A percentile compares a stretch with the other conserved stretches of the same genome.
phyloP scores from a whole-genome alignment of 2,113 vertebrate genomes.

The Gymnocephalus cernua region DNA sequence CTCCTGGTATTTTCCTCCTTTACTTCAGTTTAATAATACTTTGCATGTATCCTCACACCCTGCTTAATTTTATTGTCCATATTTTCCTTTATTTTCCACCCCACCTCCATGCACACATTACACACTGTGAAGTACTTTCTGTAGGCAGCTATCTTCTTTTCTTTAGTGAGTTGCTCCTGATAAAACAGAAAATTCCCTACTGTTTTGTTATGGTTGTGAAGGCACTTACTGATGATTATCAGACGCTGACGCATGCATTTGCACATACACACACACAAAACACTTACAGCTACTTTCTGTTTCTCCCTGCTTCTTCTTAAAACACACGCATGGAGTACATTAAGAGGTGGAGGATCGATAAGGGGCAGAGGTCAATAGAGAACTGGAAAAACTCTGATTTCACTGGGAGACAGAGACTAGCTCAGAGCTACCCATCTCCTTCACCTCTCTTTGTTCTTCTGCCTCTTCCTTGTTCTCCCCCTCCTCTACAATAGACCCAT shows the following conservation, averaged over 20 bases:
- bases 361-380: conserved; percentile 65
- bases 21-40: conserved; percentile 29
- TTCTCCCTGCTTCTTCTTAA: too few species aligned
- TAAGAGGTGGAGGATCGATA: conserved; percentile 63
- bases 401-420: conserved; percentile 29
- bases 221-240: conserved; percentile 50
- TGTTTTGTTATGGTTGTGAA: conserved; percentile 38
- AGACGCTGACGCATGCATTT: conserved; percentile 5
- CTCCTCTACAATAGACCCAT: conserved; percentile 48
- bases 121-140: conserved; percentile 27
- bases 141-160: conserved; percentile 12
- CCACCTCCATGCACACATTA: background rate
- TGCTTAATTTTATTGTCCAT: conserved; percentile 17
- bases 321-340: conserved; percentile 42
- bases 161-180: conserved; percentile 27
- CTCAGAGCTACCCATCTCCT: conserved; percentile 28
- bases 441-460: conserved; percentile 32
- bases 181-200: conserved; percentile 47
- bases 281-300: too few species aligned
- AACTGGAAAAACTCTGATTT: conserved; percentile 64
- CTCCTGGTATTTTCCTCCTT: conserved; percentile 27
- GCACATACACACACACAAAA: conserved; percentile 20
- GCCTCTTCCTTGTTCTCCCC: conserved; percentile 36
- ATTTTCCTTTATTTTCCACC: conserved; percentile 2
- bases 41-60: conserved; percentile 23